Evolutionary conservation across 2,888 invertebrate genomes (phyloP).

Genomic region (Periphyllus acericola): DNA sequence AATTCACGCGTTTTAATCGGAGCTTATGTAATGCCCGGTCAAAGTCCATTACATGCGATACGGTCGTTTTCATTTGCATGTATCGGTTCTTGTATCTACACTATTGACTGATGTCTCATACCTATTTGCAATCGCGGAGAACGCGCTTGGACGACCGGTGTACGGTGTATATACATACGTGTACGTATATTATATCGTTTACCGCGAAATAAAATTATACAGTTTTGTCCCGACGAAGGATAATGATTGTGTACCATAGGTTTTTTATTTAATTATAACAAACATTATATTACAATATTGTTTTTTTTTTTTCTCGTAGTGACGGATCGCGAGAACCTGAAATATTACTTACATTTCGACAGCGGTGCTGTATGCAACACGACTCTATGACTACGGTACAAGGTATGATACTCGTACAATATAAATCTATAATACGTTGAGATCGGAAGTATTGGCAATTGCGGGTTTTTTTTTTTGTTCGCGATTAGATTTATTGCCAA

Average conservation of each 20-base stretch:
- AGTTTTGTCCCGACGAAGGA: neutral
- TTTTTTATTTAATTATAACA: neutral
- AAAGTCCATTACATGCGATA: slow-evolving; percentile 10
- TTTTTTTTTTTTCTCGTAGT: slow-evolving; percentile 29
- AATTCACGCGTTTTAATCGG: neutral
- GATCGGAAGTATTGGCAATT: too few relatives aligned
- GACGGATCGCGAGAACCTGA: neutral
- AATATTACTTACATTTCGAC: slow-evolving; percentile 26
- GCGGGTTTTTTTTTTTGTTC: too few relatives aligned
- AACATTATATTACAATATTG: neutral
- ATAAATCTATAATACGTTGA: neutral
- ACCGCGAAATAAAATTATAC: neutral
- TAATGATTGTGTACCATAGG: neutral
- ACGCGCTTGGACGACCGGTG: neutral
- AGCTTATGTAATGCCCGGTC: neutral
- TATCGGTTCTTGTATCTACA: neutral
- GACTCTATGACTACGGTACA: slow-evolving; percentile 56
- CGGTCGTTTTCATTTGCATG: neutral
- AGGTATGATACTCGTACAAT: slow-evolving; percentile 18
- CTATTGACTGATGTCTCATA: neutral
- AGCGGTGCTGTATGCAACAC: slow-evolving; percentile 46
- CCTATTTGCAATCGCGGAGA: neutral
- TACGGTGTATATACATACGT: too few relatives aligned
- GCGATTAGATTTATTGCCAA: too few relatives aligned
- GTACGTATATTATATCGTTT: neutral